phyloP scores from a whole-genome alignment of 2,113 vertebrate species.

The Acinonyx jubatus region DNA sequence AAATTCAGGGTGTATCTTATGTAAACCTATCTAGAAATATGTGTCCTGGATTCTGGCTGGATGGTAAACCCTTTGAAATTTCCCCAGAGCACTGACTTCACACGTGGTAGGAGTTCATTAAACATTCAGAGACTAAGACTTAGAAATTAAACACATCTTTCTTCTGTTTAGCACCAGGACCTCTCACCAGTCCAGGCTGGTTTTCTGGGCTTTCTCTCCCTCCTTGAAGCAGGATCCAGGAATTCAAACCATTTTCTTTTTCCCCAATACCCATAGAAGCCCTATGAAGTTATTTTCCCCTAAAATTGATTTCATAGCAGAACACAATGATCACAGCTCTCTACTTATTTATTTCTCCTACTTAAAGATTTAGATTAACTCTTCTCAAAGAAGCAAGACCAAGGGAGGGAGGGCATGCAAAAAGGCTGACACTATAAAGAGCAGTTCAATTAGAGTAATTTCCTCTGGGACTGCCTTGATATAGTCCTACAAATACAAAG shows the following conservation, averaged over 20 bases:
- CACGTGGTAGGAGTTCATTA: background rate
- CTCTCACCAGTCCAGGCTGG: background rate
- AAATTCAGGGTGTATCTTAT: background rate
- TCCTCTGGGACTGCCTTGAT: background rate
- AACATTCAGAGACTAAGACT: background rate
- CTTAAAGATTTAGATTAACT: conserved; percentile 13
- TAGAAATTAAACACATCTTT: background rate
- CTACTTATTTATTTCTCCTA: background rate
- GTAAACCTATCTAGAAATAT: background rate
- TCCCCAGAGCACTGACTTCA: background rate
- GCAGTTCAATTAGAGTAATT: background rate
- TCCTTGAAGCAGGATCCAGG: background rate
- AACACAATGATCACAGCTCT: background rate
- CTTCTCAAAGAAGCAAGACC: background rate
- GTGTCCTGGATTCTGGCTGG: background rate
- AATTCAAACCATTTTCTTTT: background rate
- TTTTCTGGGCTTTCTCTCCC: background rate
- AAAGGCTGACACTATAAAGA: background rate
- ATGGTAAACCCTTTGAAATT: background rate
- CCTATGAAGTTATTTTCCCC: background rate
- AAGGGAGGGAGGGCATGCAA: background rate
- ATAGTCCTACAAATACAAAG: background rate
- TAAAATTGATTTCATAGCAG: background rate
- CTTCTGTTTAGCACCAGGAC: background rate
- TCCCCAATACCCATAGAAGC: background rate